Conservation (phyloP, 2,888 invertebrate species). For the Leptogaster cylindrica region DNA sequence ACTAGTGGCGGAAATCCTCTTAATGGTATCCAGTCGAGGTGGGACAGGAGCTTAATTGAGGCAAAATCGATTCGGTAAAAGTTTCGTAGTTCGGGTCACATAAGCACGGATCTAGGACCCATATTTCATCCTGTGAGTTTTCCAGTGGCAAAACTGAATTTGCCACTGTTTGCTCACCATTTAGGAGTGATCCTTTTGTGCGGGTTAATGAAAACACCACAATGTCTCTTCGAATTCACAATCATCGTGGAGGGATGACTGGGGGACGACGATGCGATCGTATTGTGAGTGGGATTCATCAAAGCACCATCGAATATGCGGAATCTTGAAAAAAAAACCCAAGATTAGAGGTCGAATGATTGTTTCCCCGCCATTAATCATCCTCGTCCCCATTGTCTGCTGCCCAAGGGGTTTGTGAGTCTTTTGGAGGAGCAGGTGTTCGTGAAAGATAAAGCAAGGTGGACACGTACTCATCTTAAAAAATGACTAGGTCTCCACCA, state of each 20-base stretch:
- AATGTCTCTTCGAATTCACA: neutral
- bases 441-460: slow-evolving; percentile 34
- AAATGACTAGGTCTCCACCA: slow-evolving; percentile 32
- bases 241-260: neutral
- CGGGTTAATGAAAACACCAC: slow-evolving; percentile 17
- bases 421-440: slow-evolving; percentile 29
- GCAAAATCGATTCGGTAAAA: slow-evolving; percentile 18
- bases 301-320: slow-evolving; percentile 27
- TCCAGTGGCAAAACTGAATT: slow-evolving; percentile 4
- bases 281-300: neutral
- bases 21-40: slow-evolving; percentile 12
- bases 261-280: neutral
- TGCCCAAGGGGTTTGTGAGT: slow-evolving; percentile 30
- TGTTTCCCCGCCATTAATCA: slow-evolving; percentile 29
- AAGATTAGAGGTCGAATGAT: neutral
- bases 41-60: slow-evolving; percentile 20
- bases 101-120: neutral
- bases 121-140: slow-evolving; percentile 21
- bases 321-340: slow-evolving; percentile 23
- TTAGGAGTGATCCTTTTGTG: neutral
- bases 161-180: slow-evolving; percentile 23
- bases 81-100: slow-evolving; percentile 11
- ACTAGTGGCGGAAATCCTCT: slow-evolving; percentile 15
- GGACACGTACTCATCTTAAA: slow-evolving; percentile 32
- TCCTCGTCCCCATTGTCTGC: slow-evolving; percentile 13